Evolutionary conservation across 2,797 vertebrate genomes (phyloP).

Genomic region (Spea hammondii): DNA sequence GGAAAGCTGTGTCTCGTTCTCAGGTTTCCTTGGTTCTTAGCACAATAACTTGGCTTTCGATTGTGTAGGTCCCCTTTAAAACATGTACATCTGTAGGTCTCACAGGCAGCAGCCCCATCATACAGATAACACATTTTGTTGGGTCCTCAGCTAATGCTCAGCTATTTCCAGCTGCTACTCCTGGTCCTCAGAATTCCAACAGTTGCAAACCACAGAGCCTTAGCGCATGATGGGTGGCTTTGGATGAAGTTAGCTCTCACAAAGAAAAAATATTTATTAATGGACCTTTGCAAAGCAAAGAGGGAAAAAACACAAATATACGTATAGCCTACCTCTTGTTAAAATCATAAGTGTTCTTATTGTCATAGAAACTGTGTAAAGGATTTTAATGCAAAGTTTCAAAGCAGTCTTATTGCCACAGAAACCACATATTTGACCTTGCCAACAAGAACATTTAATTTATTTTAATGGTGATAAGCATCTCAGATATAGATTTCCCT

Average conservation of each 20-base stretch:
- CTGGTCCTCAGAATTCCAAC: constrained; percentile 30
- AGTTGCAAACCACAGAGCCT: neutral
- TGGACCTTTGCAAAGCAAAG: neutral
- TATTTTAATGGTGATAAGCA: no score
- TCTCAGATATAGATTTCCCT: no score
- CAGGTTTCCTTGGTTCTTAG: constrained; percentile 60
- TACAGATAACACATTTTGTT: neutral
- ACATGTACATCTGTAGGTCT: constrained; percentile 39
- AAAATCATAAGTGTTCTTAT: no score
- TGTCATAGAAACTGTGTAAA: no score
- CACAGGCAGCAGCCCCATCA: constrained; percentile 30
- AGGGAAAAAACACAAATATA: neutral
- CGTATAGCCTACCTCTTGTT: no score
- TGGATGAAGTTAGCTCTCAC: constrained; percentile 8
- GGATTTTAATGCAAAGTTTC: no score
- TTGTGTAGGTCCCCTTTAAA: constrained; percentile 43
- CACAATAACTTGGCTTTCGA: constrained; percentile 49
- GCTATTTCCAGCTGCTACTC: constrained; percentile 50
- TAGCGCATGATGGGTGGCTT: constrained; percentile 37
- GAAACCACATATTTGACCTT: no score
- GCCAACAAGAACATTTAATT: no score
- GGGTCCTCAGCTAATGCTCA: constrained; percentile 18
- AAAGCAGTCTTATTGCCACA: no score
- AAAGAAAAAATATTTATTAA: constrained; percentile 21
- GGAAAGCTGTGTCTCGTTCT: constrained; percentile 62